Evolutionary conservation across 1,140 invertebrate species (phyloP).

Genomic region (Cydia splendana): DNA sequence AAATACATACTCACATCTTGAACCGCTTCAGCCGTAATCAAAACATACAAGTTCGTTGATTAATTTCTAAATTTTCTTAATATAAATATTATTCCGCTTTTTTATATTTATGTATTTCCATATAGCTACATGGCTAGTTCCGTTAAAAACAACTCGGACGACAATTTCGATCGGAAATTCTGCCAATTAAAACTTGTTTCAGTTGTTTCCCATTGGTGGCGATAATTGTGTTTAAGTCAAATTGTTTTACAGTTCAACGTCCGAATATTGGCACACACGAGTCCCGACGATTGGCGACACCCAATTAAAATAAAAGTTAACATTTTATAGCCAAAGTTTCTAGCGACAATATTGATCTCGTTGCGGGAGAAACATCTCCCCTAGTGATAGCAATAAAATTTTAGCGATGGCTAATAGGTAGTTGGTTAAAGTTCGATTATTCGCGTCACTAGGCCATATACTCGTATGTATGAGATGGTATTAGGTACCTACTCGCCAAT

Average conservation of each 20-base stretch:
- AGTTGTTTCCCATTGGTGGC: neutral
- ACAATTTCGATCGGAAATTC: neutral
- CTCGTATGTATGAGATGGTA: no score
- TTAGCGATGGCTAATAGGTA: no score
- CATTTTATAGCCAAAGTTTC: neutral
- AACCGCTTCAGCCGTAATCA: no score
- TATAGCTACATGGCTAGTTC: no score
- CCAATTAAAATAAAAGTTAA: neutral
- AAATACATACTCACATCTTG: no score
- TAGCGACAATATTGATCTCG: neutral
- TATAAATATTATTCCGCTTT: no score
- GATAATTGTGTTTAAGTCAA: neutral
- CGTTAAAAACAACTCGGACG: no score
- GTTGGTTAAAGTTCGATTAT: neutral
- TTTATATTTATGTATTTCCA: neutral
- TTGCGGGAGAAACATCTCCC: neutral
- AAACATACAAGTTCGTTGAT: no score
- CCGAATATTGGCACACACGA: neutral
- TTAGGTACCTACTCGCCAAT: no score
- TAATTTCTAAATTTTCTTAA: no score
- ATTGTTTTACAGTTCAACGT: neutral
- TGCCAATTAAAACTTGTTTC: constrained; percentile 18
- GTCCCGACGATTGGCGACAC: neutral
- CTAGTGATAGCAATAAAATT: neutral
- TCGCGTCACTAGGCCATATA: no score